Conservation (phyloP, 1,140 invertebrate genomes). For the Hycleus phaleratus region DNA sequence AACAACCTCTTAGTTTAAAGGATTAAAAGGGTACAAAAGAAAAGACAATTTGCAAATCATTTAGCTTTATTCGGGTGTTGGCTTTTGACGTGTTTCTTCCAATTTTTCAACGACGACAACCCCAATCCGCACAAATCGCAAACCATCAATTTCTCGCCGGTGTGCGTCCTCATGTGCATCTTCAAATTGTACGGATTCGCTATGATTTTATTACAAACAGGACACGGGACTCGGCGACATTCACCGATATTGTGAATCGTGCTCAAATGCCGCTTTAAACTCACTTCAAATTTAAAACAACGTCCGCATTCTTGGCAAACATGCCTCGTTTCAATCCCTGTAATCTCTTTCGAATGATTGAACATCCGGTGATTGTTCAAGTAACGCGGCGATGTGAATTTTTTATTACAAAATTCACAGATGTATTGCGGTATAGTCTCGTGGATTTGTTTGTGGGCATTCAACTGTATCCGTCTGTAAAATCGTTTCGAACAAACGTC, state of each 20-base stretch:
- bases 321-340: conserved; percentile 23
- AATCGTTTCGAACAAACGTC: conserved; percentile 45
- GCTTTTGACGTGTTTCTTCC: conserved; percentile 8
- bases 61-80: background rate
- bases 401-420: conserved; percentile 44
- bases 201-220: conserved; percentile 30
- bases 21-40: too few relatives aligned
- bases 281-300: conserved; percentile 31
- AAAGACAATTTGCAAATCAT: too few relatives aligned
- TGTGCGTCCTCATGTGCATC: conserved; percentile 71
- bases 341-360: conserved; percentile 28
- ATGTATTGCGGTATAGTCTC: conserved; percentile 27
- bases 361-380: conserved; percentile 36
- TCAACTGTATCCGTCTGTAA: conserved; percentile 39
- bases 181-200: conserved; percentile 31
- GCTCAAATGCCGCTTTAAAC: conserved; percentile 27
- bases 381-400: conserved; percentile 39
- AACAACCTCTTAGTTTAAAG: background rate
- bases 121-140: conserved; percentile 65
- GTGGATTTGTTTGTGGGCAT: conserved; percentile 40
- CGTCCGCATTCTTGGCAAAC: conserved; percentile 28
- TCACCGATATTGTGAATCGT: conserved; percentile 28
- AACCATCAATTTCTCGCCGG: conserved; percentile 72
- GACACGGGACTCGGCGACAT: conserved; percentile 25
- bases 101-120: conserved; percentile 41